Base-by-base conservation (phyloP, 2,797 vertebrate species). In the Pterois miles region DNA sequence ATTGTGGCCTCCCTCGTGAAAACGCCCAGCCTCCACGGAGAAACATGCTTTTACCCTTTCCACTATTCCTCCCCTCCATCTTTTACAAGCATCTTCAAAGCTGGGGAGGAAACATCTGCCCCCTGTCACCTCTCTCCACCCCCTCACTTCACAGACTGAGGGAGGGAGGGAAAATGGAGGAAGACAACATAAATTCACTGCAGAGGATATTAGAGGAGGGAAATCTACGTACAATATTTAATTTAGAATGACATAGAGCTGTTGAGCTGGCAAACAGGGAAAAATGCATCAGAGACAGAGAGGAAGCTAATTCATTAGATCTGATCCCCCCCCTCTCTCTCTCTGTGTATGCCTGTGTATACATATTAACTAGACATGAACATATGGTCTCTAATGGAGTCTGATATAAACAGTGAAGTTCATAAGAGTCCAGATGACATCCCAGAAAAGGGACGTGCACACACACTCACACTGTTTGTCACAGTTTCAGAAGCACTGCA, bases 41-140 rank as follows among this genome's bases (percentile, higher is more conserved):
- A 75, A 65, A 74, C 40, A 59, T 54, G 58, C 60, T 71, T 71
- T 78, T 63, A 78, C 74, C 82, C 74, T 84, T 40, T 76, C 46
- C 63, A 66, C 76, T 63, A 54, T 63, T 80, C 68, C 77, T 74
- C 76, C 69, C 67, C 68, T 81, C 36, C 64, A 66, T 84, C 81
- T 86, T 40, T 89, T 77, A 89, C 77, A 68, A 76, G 71, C 73
- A 64, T 85, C 83, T 90, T 89, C 71, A 88, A 90, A 93, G 82
- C 72, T n/a, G 34, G 31, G 78, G 72, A 88, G 87, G 89, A 93
- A 93, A 93, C 92, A 92, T 93, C 89, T 92, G 92, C 82, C 86
- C 85, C 66, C 46, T 71, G 72, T 86, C 86, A 87, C 82, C 68
- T 82, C 74, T 31, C 8, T 67, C 82, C 91, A 57, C 89, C 92